Evolutionary conservation across 2,797 vertebrate species (phyloP).

Genomic region (Acanthornis magna): DNA sequence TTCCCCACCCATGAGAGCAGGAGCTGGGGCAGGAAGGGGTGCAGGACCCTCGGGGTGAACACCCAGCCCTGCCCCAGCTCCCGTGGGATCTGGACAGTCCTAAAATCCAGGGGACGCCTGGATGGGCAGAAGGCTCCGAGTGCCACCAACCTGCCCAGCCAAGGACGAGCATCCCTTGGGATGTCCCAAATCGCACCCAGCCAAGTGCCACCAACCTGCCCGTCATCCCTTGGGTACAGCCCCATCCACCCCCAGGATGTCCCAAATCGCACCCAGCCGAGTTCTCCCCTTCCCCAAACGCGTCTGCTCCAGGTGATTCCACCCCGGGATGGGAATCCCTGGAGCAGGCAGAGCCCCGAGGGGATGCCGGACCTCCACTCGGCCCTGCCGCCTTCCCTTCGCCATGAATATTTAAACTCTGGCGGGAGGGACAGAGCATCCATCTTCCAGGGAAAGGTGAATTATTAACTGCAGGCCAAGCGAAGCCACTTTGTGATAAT

Average conservation of each 20-base stretch:
- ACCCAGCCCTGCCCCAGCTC: not conserved
- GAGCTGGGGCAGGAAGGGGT: not conserved
- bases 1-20: accelerated
- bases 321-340: not conserved
- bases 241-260: too few relatives aligned
- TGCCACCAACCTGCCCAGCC: not conserved
- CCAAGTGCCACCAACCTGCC: too few relatives aligned
- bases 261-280: not conserved
- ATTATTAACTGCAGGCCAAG: constrained; percentile 57
- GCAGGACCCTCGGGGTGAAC: accelerated
- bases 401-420: constrained; percentile 57
- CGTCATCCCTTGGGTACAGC: too few relatives aligned
- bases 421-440: not conserved
- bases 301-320: not conserved
- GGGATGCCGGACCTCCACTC: not conserved
- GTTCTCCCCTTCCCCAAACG: not conserved
- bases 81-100: not conserved
- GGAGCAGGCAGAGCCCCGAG: accelerated
- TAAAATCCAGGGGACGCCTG: not conserved
- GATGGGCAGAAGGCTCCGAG: not conserved
- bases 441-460: constrained; percentile 55
- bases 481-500: constrained; percentile 45
- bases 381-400: not conserved
- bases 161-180: not conserved
- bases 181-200: not conserved